Evolutionary conservation across 2,797 vertebrate species (phyloP).

Genomic region (Leptodactylus fallax): DNA sequence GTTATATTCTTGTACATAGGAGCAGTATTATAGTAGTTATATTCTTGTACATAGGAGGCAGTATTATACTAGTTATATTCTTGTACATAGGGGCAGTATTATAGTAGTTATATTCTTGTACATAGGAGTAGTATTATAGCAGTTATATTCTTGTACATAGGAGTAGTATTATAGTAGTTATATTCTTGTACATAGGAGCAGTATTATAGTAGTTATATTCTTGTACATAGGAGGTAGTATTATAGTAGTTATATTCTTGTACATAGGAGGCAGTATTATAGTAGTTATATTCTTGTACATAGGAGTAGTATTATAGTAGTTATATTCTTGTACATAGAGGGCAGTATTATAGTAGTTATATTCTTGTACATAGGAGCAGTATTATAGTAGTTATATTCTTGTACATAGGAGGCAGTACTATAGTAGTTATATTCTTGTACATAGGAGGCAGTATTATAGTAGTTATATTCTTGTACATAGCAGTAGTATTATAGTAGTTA

Average conservation of each 20-base stretch:
- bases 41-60: no score
- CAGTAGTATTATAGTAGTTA: not conserved
- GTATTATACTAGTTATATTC: no score
- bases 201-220: no score
- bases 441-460: not conserved
- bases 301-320: not conserved
- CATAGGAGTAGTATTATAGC: not conserved
- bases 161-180: no score
- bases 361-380: not conserved
- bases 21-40: no score
- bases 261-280: not conserved
- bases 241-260: no score
- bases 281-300: slow-evolving; percentile 5
- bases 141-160: not conserved
- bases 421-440: not conserved
- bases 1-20: no score
- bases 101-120: slow-evolving; percentile 1
- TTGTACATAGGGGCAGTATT: not conserved
- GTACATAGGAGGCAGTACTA: not conserved
- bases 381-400: slow-evolving; percentile 8
- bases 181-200: no score
- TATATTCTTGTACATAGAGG: not conserved
- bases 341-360: not conserved
- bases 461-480: not conserved
- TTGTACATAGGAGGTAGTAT: no score